Base-by-base conservation (phyloP, 23 tunicate species). In the Trididemnum miniatum region DNA sequence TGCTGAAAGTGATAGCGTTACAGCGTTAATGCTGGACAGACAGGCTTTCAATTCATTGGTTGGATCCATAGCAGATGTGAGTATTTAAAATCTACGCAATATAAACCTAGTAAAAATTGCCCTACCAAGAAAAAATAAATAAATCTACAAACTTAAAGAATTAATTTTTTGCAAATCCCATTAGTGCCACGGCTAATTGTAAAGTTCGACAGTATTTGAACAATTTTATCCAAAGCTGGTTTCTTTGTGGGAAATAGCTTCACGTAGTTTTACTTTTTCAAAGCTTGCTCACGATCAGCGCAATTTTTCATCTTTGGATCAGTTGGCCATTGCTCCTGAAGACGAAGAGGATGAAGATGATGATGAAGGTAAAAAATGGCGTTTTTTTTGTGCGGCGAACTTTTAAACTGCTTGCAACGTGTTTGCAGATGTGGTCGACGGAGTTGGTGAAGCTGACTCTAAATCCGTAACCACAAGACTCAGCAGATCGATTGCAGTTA, bases 1-100 rank as follows among this genome's bases (percentile, higher is more conserved):
- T 2, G 96, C 84, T 4, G 89, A 82, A 20, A 83, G 88, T 51
- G 80, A 72, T 23, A 78, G 40, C 7, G 88, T 88, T n/a, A n/a
- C 78, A 18, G 79, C 79, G 5, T 71, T 88, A 27, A 78, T 92
- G 88, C 81, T 88, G 69, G 99, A 95, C 35, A 74, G 99, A 7
- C 85, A 81, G 25, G 92, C 93, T 1, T 95, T 95, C 82, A 95
- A 38, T 37, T 82, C 89, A 0, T 65, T 95, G 54, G 80, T 95
- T 7, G 99, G 99, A 26, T 51, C 86, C 1, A 65, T 95, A 0
- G 65, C 88, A 20, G 92, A 87, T 39, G 98, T 88, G 39, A 66
- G 71, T 57, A 27, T 54, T 74, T 23, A 3, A 44, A 44, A 7
- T n/a, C n/a, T n/a, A n/a, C n/a, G n/a, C n/a, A n/a, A n/a, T n/a